Evolutionary conservation across 2,888 invertebrate species (phyloP).

Genomic region (Sicus ferrugineus): DNA sequence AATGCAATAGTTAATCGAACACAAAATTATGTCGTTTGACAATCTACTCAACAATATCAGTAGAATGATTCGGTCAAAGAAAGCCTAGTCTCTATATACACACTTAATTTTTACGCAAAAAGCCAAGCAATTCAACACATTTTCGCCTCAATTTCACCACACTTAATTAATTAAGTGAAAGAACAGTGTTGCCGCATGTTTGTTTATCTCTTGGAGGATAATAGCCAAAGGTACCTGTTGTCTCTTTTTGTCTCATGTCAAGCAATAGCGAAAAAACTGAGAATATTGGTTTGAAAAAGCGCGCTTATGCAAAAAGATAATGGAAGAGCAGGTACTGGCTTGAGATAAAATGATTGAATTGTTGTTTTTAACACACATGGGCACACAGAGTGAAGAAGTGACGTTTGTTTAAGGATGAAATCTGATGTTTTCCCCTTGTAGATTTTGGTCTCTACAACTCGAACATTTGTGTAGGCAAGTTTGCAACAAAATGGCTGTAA

Average conservation of each 20-base stretch:
- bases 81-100: no score
- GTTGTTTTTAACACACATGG: no score
- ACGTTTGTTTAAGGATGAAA: no score
- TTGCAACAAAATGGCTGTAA: no score
- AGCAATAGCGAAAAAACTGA: not conserved
- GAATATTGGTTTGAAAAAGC: not conserved
- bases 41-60: no score
- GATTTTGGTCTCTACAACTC: no score
- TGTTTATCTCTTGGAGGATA: not conserved
- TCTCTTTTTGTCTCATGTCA: not conserved
- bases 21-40: no score
- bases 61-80: no score
- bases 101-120: conserved; percentile 8
- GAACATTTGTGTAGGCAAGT: no score
- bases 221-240: not conserved
- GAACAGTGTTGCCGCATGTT: conserved; percentile 10
- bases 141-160: conserved; percentile 18
- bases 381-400: no score
- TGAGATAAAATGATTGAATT: not conserved
- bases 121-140: conserved; percentile 13
- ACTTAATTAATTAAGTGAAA: conserved; percentile 16
- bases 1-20: no score
- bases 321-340: not conserved
- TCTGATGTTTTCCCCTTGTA: no score
- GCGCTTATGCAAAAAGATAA: not conserved